phyloP scores from a whole-genome alignment of 2,888 invertebrate genomes.

The Trissolcus brochymenae region DNA sequence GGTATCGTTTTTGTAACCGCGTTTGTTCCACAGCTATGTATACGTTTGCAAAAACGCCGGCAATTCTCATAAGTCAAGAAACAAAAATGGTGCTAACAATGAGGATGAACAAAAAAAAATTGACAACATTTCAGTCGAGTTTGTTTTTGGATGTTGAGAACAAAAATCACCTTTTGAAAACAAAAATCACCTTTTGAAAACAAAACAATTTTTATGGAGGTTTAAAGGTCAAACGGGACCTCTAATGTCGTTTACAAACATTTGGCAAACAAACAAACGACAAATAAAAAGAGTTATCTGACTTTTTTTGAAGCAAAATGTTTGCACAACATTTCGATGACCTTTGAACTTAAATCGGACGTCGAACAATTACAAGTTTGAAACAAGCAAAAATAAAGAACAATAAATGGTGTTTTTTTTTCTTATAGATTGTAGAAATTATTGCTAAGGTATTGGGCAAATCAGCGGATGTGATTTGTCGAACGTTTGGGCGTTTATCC shows the following conservation, averaged over 20 bases:
- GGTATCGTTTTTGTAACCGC: slow-evolving; percentile 17
- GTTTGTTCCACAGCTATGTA: neutral
- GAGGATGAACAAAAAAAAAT: neutral
- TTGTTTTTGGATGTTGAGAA: neutral
- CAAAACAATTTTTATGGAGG: too few species aligned
- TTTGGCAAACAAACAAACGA: too few species aligned
- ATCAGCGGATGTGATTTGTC: slow-evolving; percentile 55
- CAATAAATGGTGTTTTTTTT: too few species aligned
- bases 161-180: neutral
- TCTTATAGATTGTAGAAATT: too few species aligned
- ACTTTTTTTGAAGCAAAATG: too few species aligned
- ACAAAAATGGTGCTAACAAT: neutral
- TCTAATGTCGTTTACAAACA: neutral
- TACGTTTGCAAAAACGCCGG: neutral
- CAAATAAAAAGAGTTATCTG: too few species aligned
- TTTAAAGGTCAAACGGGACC: too few species aligned
- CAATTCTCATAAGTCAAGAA: too few species aligned
- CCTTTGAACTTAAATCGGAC: neutral
- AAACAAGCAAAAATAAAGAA: neutral
- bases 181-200: too few species aligned
- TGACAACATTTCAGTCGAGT: neutral
- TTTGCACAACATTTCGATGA: neutral
- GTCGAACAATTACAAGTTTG: neutral
- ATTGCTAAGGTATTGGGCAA: slow-evolving; percentile 25
- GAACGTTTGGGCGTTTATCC: slow-evolving; percentile 53